Evolutionary conservation across 1,140 invertebrate species (phyloP).

Genomic region (Teleopsis dalmanni): DNA sequence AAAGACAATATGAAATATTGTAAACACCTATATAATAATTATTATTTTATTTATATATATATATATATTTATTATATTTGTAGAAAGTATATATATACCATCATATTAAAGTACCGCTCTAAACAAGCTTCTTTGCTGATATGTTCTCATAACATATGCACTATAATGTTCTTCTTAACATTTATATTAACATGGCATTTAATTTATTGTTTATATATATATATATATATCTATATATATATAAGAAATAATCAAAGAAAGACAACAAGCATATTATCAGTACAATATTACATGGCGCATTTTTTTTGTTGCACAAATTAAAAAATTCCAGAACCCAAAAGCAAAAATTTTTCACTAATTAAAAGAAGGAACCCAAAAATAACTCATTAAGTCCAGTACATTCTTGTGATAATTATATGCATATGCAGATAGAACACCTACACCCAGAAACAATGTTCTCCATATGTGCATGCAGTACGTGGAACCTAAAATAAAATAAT

Average conservation of each 20-base stretch:
- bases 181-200: slow-evolving; percentile 10
- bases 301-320: slow-evolving; percentile 8
- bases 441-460: neutral
- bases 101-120: too few species aligned
- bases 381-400: slow-evolving; percentile 31
- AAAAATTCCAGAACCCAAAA: neutral
- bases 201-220: slow-evolving; percentile 2
- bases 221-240: neutral
- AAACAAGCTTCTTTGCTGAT: neutral
- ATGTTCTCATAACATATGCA: neutral
- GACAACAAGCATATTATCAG: slow-evolving; percentile 3
- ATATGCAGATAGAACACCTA: neutral
- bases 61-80: too few species aligned
- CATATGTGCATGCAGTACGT: neutral
- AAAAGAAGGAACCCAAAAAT: slow-evolving; percentile 17
- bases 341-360: slow-evolving; percentile 13
- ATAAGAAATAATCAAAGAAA: neutral
- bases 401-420: slow-evolving; percentile 17
- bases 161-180: neutral
- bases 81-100: too few species aligned
- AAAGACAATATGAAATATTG: too few species aligned
- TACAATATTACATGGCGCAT: slow-evolving; percentile 9
- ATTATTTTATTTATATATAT: too few species aligned
- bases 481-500: too few species aligned
- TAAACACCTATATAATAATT: too few species aligned